phyloP scores from a whole-genome alignment of 2,113 vertebrate genomes.

The Alectura lathami region DNA sequence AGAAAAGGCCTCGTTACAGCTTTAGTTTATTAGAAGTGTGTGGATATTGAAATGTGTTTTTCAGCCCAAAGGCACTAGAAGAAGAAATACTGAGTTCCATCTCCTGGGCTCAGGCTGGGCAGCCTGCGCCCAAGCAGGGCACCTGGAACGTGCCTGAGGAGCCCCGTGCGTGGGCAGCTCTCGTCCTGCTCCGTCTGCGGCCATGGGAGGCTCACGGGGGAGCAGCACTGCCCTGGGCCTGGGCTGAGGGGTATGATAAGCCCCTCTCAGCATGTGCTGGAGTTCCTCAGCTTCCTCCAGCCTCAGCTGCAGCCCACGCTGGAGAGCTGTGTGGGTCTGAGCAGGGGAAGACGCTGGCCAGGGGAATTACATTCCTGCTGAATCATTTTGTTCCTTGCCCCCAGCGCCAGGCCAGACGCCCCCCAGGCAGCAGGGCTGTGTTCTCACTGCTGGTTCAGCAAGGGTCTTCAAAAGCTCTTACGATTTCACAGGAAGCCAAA shows the following conservation, averaged over 20 bases:
- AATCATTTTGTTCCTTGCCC: neutral
- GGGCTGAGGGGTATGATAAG: neutral
- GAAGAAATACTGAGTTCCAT: constrained; percentile 9
- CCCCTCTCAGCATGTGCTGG: neutral
- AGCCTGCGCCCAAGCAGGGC: neutral
- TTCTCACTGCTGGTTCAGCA: neutral
- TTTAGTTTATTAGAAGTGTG: constrained; percentile 8
- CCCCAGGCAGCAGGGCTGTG: neutral
- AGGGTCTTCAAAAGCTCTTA: neutral
- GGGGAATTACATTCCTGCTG: neutral
- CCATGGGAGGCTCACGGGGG: neutral
- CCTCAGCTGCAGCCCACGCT: neutral
- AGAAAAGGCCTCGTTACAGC: neutral
- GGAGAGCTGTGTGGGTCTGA: neutral
- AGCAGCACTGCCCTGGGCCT: neutral
- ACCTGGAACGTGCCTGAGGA: neutral
- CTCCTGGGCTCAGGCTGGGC: neutral
- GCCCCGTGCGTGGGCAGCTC: neutral
- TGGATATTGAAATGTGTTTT: constrained; percentile 19
- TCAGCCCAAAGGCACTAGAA: constrained; percentile 24
- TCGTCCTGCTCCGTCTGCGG: rapidly evolving
- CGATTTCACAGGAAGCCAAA: constrained; percentile 1
- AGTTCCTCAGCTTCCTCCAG: neutral
- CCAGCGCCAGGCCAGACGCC: neutral
- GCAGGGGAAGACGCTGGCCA: rapidly evolving